Evolutionary conservation across 2,113 vertebrate genomes (phyloP).

Genomic region (Piprites chloris): DNA sequence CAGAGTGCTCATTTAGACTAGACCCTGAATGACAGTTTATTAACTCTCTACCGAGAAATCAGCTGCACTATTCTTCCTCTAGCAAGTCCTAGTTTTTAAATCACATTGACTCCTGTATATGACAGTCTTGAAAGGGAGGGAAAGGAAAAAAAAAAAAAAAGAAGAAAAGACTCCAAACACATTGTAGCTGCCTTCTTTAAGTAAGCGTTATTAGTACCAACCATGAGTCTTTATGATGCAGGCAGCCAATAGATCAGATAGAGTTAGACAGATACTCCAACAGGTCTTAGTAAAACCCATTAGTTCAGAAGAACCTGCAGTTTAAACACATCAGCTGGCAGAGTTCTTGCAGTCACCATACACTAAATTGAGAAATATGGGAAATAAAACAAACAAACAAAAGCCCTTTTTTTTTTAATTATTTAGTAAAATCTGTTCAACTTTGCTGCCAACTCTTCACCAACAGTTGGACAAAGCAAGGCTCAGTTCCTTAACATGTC

Average conservation of each 20-base stretch:
- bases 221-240: neutral
- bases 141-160: no score
- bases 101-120: neutral
- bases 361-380: neutral
- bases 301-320: neutral
- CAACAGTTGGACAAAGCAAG: neutral
- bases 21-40: neutral
- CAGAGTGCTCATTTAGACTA: neutral
- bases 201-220: neutral
- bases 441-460: neutral
- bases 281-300: neutral
- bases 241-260: neutral
- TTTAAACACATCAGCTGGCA: neutral
- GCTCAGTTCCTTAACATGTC: neutral
- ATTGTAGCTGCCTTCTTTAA: neutral
- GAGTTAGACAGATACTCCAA: no score
- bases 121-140: neutral
- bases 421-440: neutral
- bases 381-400: neutral
- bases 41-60: neutral
- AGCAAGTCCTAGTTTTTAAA: neutral
- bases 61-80: neutral
- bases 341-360: neutral
- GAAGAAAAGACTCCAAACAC: accelerated
- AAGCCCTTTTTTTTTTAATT: neutral